Conservation (phyloP, 2,113 vertebrate species). For the Pseudopodoces humilis region DNA sequence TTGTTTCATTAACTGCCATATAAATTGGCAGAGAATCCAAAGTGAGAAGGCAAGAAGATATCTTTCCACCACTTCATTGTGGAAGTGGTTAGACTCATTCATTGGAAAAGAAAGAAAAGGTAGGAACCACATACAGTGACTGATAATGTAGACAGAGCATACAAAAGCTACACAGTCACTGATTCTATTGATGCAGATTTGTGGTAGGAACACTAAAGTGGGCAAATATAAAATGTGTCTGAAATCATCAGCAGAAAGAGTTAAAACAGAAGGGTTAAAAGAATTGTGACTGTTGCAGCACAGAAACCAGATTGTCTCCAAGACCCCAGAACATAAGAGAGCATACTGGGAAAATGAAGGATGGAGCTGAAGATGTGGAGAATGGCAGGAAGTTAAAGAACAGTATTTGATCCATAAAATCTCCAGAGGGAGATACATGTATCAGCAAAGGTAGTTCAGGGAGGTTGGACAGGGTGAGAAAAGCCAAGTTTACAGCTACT, state of each 20-base stretch:
- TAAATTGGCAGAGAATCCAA: neutral
- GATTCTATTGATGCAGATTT: neutral
- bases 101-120: neutral
- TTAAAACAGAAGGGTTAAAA: neutral
- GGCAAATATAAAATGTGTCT: neutral
- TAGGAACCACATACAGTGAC: neutral
- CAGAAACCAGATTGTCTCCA: neutral
- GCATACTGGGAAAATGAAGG: neutral
- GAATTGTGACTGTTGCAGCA: neutral
- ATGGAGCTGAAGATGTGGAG: neutral
- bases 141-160: neutral
- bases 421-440: neutral
- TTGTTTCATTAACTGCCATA: neutral
- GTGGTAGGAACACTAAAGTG: neutral
- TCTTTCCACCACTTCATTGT: neutral
- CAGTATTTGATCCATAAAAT: neutral
- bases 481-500: neutral
- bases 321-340: neutral
- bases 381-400: neutral
- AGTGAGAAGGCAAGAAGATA: neutral
- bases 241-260: neutral
- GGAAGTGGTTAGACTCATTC: neutral
- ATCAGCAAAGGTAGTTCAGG: neutral
- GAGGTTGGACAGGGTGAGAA: neutral
- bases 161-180: rapidly evolving